Evolutionary conservation across 2,797 vertebrate genomes (phyloP), one percentile per base, ranked within the genome.

Genomic region (Morus bassanus): DNA sequence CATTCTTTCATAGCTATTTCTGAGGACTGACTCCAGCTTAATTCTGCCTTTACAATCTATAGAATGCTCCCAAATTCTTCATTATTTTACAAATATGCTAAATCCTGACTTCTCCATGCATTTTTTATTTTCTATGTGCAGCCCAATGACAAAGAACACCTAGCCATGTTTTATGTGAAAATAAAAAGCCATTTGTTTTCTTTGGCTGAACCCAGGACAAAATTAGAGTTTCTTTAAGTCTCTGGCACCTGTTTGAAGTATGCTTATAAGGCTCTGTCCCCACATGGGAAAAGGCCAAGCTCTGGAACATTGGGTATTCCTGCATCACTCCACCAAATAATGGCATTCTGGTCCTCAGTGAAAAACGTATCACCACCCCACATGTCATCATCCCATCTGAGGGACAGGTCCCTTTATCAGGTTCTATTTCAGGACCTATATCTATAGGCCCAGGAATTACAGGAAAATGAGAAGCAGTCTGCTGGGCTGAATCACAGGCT

Each of bases 201-300:
- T 18, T 65, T 76, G 57, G 63, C 27, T 76, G 35, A 91, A 63
- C 18, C 2, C 10, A 88, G 14, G 8, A n/a, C 11, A 57, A 67
- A 77, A 50, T 79, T 18, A 30, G 18, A 63, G 5, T 83, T 82
- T 82, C 7, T 87, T 54, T 25, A 51, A 13, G 14, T 57, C 31
- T 75, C 57, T 79, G 57, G 6, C 9, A 65, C 4, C 1, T 64
- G 18, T 11, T 4, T 84, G 59, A 87, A n/a, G n/a, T 81, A 73
- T 54, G 21, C 0, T 48, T 13, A 4, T 8, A 57, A 45, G 4
- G 4, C 3, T 73, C 13, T 64, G 5, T 22, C 10, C 17, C 3
- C 7, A 16, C 4, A 13, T 8, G 15, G 21, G n/a, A 74, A 64
- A 91, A 56, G 18, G 10, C 3, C 17, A 48, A 11, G 9, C 3